phyloP scores from a whole-genome alignment of 1,140 invertebrate species.

The Oscheius sp. region DNA sequence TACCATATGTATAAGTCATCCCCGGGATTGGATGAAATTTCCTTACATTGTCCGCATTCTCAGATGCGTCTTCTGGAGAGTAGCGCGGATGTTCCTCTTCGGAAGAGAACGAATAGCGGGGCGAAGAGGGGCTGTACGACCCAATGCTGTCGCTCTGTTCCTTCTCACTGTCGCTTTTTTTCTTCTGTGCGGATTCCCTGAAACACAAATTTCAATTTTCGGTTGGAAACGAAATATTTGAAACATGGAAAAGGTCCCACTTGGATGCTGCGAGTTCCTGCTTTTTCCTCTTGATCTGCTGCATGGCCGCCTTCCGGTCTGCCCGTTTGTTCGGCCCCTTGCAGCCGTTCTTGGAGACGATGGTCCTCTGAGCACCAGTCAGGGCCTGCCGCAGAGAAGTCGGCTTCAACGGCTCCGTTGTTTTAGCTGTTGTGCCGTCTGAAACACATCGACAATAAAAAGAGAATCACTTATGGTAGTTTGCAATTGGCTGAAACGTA shows the following conservation, averaged over 20 bases:
- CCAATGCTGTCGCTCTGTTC: not conserved
- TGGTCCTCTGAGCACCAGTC: conserved; percentile 33
- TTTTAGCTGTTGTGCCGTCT: not conserved
- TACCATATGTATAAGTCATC: no score
- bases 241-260: not conserved
- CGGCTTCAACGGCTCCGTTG: conserved; percentile 18
- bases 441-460: not conserved
- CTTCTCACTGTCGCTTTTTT: not conserved
- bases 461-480: no score
- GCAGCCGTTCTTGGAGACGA: conserved; percentile 21
- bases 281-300: conserved; percentile 36
- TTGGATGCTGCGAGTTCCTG: not conserved
- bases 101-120: not conserved
- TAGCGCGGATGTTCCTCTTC: not conserved
- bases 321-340: conserved; percentile 2
- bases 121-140: not conserved
- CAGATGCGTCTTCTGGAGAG: no score
- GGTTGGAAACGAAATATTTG: not conserved
- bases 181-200: not conserved
- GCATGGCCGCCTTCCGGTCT: conserved; percentile 7
- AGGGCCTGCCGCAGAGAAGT: conserved; percentile 33
- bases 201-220: not conserved
- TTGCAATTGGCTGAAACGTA: conserved; percentile 4
- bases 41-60: no score
- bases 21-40: no score